Conservation (phyloP, 2,888 invertebrate species). For the Drosophila kuntzei region DNA sequence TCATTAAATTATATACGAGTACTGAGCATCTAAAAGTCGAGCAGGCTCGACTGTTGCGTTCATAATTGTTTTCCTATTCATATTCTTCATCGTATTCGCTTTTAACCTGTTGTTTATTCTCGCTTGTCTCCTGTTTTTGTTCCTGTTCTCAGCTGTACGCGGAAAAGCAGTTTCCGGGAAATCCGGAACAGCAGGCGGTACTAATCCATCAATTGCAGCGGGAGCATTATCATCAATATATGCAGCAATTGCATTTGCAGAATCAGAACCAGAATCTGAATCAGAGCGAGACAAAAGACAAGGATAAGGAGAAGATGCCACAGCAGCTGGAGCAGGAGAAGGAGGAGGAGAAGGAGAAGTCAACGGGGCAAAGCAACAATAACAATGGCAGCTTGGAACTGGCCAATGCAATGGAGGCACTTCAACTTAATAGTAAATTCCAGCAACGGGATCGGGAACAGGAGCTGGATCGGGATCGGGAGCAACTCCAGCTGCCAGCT, state of each 20-base stretch:
- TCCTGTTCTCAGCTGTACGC: conserved; percentile 90
- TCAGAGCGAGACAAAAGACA: conserved; percentile 25
- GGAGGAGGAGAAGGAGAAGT: neutral
- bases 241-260: conserved; percentile 93
- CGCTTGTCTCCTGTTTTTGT: neutral
- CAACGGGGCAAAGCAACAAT: conserved; percentile 15
- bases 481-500: conserved; percentile 1
- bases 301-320: conserved; percentile 16
- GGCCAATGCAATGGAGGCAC: conserved; percentile 44
- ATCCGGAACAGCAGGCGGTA: conserved; percentile 95
- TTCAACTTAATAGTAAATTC: conserved; percentile 62
- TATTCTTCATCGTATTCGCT: no score
- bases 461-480: neutral
- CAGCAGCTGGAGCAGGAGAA: conserved; percentile 3
- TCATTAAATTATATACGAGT: no score
- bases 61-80: neutral
- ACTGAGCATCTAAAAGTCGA: neutral
- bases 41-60: neutral
- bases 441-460: conserved; percentile 46
- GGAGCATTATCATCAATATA: conserved; percentile 99
- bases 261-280: conserved; percentile 60
- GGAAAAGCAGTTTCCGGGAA: conserved; percentile 95
- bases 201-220: conserved; percentile 98
- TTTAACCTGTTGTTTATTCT: conserved; percentile 6
- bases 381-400: conserved; percentile 31